A percentile compares a stretch with the other conserved stretches of the same genome.
These are phyloP conservation scores for Caenorhabditis briggsae DNA, from an alignment of 1,140 invertebrate species.

Conservation along the genomic window DNA sequence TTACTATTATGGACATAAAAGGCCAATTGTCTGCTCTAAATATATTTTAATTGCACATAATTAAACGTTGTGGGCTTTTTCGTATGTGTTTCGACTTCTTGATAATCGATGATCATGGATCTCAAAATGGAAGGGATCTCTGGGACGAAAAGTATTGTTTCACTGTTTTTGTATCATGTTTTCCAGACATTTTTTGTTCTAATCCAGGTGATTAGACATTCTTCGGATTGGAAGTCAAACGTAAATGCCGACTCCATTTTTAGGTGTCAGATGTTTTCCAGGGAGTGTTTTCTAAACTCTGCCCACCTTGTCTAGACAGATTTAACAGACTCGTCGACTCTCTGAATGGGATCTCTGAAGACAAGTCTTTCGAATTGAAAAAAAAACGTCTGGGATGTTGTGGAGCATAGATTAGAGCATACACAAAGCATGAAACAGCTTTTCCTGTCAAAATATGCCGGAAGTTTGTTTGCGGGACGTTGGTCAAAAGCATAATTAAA, in stretches of 20 bases:
- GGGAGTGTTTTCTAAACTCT: background rate
- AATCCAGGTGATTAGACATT: background rate
- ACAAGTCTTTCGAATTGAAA: background rate
- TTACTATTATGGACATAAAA: too few species aligned
- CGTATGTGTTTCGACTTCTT: too few species aligned
- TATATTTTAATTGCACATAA: too few species aligned
- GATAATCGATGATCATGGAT: too few species aligned
- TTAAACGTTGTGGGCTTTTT: too few species aligned
- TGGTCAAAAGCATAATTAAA: too few species aligned
- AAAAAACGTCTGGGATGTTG: background rate
- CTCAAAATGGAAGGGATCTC: too few species aligned
- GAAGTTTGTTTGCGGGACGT: background rate
- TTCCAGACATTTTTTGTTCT: background rate
- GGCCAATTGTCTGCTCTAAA: too few species aligned
- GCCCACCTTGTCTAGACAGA: slow-evolving; percentile 18
- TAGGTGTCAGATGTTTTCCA: slow-evolving; percentile 8
- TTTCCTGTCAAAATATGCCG: background rate
- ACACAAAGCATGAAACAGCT: too few species aligned
- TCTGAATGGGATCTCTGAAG: too few species aligned
- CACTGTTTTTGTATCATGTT: background rate
- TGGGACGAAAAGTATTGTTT: too few species aligned
- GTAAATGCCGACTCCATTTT: background rate
- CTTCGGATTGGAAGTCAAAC: background rate
- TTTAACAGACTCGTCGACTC: background rate
- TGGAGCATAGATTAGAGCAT: background rate